These are phyloP conservation scores for Reticulitermes speratus DNA, from an alignment of 1,140 invertebrate genomes.

Conservation along the genomic window DNA sequence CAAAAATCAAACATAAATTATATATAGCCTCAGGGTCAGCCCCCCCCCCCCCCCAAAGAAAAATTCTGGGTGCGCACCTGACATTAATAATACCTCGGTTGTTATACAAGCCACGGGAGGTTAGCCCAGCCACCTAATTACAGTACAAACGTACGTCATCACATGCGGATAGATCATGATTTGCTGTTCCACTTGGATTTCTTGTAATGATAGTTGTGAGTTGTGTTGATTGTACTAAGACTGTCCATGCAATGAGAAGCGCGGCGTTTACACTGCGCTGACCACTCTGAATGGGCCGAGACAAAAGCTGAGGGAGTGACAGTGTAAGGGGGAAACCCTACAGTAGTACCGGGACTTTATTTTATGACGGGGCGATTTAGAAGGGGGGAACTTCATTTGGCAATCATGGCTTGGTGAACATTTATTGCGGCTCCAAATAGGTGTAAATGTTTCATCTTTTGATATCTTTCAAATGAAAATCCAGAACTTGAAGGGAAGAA, in stretches of 20 bases:
- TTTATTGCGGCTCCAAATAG: conserved; percentile 1
- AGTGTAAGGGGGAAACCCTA: neutral
- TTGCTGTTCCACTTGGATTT: no score
- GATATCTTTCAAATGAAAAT: conserved; percentile 4
- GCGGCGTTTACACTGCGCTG: neutral
- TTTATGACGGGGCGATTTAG: neutral
- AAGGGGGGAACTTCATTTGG: neutral
- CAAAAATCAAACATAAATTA: no score
- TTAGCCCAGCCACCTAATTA: no score
- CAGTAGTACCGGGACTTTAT: neutral
- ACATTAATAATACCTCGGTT: no score
- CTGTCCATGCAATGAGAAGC: neutral
- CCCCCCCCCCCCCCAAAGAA: no score
- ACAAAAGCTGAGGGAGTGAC: conserved; percentile 9
- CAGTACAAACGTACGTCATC: no score
- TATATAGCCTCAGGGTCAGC: no score
- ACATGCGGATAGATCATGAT: no score
- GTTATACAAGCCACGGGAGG: no score
- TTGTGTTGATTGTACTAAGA: neutral
- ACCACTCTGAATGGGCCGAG: neutral
- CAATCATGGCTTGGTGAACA: conserved; percentile 18
- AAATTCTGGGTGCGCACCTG: no score
- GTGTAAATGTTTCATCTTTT: conserved; percentile 16
- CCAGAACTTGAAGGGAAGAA: neutral
- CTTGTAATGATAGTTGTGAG: no score